phyloP scores from a whole-genome alignment of 2,888 invertebrate species.

The Lochmaea crataegi region DNA sequence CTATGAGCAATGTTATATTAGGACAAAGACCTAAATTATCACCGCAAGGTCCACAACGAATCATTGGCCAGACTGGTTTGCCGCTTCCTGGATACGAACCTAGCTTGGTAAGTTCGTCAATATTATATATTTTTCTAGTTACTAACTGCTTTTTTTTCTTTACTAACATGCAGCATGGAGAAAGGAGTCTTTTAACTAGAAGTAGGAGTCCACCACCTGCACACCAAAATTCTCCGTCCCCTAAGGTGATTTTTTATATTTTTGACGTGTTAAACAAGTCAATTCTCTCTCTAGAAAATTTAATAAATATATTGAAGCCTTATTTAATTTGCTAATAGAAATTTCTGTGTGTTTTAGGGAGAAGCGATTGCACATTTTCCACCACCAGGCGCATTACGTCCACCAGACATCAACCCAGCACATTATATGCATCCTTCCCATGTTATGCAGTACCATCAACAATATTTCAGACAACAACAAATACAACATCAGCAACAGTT shows the following conservation, averaged over 20 bases:
- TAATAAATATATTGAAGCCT: no score
- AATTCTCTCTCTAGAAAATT: no score
- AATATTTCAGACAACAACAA: slow-evolving; percentile 66
- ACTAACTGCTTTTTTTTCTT: slow-evolving; percentile 45
- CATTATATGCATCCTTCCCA: slow-evolving; percentile 69
- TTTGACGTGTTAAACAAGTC: neutral
- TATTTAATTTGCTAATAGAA: neutral
- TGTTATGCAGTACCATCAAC: slow-evolving; percentile 68
- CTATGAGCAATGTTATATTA: slow-evolving; percentile 68
- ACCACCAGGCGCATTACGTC: slow-evolving; percentile 62
- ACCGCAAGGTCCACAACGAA: slow-evolving; percentile 69
- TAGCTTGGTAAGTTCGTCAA: slow-evolving; percentile 75
- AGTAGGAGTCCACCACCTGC: slow-evolving; percentile 86
- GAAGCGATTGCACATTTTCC: slow-evolving; percentile 69
- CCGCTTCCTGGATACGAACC: slow-evolving; percentile 74
- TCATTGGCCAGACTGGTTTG: slow-evolving; percentile 68
- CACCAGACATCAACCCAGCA: slow-evolving; percentile 65
- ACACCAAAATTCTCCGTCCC: slow-evolving; percentile 79
- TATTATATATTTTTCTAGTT: slow-evolving; percentile 18
- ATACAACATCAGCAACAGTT: slow-evolving; percentile 55
- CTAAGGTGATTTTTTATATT: slow-evolving; percentile 47
- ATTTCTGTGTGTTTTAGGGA: slow-evolving; percentile 64
- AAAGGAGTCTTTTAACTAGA: slow-evolving; percentile 60
- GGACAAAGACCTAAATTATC: slow-evolving; percentile 64
- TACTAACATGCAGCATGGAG: slow-evolving; percentile 71